These are phyloP conservation scores for Oreotragus oreotragus DNA, from an alignment of 2,113 vertebrate species.

Conservation along the genomic window DNA sequence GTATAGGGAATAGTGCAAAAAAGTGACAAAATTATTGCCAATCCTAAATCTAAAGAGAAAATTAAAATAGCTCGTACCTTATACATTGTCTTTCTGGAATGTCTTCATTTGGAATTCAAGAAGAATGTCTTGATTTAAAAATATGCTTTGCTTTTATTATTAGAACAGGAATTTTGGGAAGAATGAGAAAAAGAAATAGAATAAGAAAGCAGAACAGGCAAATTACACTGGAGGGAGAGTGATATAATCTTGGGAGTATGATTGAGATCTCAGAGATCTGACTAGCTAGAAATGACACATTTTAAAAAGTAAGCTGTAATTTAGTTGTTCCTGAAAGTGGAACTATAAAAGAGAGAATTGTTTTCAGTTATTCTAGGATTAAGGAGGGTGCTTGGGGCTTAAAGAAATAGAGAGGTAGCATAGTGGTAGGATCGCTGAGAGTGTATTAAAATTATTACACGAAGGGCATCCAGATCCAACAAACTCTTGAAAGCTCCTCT, in stretches of 20 bases:
- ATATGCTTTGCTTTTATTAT: slow-evolving; percentile 43
- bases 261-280: background rate
- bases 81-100: slow-evolving; percentile 9
- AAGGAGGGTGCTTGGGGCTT: background rate
- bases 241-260: background rate
- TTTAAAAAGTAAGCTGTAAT: background rate
- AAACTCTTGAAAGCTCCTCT: slow-evolving; percentile 10
- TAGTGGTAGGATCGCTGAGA: background rate
- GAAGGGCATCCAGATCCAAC: background rate
- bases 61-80: background rate
- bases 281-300: background rate
- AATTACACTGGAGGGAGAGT: background rate
- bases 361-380: background rate
- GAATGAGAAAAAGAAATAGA: background rate
- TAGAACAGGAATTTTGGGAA: slow-evolving; percentile 17
- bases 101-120: slow-evolving; percentile 24
- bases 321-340: background rate
- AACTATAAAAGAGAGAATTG: background rate
- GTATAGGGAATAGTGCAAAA: background rate
- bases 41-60: background rate
- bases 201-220: background rate
- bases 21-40: background rate
- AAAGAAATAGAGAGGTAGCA: background rate
- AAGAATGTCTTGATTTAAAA: slow-evolving; percentile 29
- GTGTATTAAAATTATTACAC: background rate